Percentiles rank a stretch among this genome's conserved stretches.
Evolutionary conservation across 2,113 vertebrate species (phyloP).

Genomic region (Polyodon spathula): DNA sequence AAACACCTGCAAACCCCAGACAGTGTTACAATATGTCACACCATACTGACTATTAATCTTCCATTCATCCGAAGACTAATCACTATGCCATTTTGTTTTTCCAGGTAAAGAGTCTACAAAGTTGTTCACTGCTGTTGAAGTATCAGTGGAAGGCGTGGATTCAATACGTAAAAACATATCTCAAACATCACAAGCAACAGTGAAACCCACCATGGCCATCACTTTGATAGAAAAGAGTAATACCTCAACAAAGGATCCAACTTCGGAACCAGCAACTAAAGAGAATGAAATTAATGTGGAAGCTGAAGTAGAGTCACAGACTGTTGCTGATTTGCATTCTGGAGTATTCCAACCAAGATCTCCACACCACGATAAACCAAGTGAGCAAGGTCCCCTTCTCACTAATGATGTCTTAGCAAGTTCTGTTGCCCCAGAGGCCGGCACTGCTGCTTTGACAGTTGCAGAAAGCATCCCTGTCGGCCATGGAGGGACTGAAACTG

Average conservation of each 20-base stretch:
- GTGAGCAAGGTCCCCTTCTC: background rate
- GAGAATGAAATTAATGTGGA: conserved; percentile 21
- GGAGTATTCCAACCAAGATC: conserved; percentile 8
- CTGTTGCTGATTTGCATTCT: conserved; percentile 8
- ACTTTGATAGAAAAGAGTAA: conserved; percentile 27
- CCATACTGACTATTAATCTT: too few species aligned
- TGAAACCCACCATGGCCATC: conserved; percentile 15
- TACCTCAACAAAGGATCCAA: conserved; percentile 6
- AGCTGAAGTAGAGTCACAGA: background rate
- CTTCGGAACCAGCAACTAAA: conserved; percentile 2
- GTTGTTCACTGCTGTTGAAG: conserved; percentile 46
- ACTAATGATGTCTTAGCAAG: background rate
- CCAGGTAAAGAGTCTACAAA: conserved; percentile 39
- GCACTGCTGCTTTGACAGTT: background rate
- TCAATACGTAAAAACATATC: conserved; percentile 5
- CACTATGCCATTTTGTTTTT: conserved; percentile 17
- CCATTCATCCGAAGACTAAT: too few species aligned
- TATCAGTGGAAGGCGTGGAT: conserved; percentile 30
- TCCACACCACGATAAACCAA: background rate
- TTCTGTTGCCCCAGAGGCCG: background rate
- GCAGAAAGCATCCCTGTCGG: background rate
- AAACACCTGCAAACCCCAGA: too few species aligned
- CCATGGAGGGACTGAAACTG: background rate
- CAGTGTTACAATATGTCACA: too few species aligned
- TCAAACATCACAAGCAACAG: background rate